These are phyloP conservation scores for Lophotis ruficrista DNA, from an alignment of 2,113 vertebrate species.

Conservation along the genomic window DNA sequence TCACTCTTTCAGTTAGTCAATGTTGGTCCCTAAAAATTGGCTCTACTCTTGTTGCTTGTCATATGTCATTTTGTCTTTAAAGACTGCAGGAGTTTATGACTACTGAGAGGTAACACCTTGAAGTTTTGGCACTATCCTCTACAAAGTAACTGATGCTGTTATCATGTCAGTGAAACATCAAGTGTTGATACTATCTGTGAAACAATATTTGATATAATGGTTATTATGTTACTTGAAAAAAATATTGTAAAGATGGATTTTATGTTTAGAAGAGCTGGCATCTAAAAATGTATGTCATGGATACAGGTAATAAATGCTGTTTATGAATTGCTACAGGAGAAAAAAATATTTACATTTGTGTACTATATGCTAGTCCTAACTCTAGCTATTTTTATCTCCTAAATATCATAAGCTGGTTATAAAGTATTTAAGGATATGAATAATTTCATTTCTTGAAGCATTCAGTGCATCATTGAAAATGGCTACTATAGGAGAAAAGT, in stretches of 20 bases:
- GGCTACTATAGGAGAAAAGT: neutral
- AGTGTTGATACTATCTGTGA: neutral
- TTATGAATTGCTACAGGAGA: neutral
- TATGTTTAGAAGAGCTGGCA: neutral
- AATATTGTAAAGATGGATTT: neutral
- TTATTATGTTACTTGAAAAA: neutral
- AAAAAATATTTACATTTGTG: neutral
- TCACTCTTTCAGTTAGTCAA: neutral
- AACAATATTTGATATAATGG: neutral
- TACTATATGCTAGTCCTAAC: neutral
- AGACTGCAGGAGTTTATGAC: neutral
- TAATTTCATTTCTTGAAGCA: neutral
- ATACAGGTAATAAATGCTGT: neutral
- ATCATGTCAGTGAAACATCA: neutral
- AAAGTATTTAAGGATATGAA: neutral
- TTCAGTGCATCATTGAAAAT: neutral
- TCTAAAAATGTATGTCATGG: neutral
- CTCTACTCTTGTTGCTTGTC: neutral
- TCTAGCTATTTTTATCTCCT: neutral
- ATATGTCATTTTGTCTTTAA: neutral
- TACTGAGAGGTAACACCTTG: neutral
- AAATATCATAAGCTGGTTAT: neutral
- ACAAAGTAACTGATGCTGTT: neutral
- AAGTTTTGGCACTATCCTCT: neutral
- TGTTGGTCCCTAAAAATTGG: neutral